Conservation (phyloP, 2,797 vertebrate genomes). For the Sylvilagus floridanus region DNA sequence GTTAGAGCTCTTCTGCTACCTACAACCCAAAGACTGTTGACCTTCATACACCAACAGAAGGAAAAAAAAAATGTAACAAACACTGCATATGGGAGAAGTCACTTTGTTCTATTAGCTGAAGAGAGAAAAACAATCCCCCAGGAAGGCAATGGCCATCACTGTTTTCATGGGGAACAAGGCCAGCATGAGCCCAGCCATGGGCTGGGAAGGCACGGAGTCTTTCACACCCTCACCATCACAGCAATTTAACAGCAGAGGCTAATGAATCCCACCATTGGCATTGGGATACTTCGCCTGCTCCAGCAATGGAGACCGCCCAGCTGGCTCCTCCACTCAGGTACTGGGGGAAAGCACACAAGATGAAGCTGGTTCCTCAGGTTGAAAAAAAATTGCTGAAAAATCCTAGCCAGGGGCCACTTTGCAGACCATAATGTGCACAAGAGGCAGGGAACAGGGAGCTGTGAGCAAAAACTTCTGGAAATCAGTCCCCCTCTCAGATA, state of each 20-base stretch:
- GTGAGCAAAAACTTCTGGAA: conserved; percentile 12
- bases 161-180: background rate
- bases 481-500: background rate
- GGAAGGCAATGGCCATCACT: background rate
- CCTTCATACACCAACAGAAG: background rate
- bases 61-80: background rate
- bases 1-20: background rate
- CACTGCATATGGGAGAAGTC: background rate
- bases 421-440: background rate
- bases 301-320: conserved; percentile 47
- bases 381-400: conserved; percentile 61
- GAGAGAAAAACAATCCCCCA: background rate
- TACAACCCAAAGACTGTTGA: background rate
- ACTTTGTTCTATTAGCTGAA: background rate
- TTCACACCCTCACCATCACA: conserved; percentile 23
- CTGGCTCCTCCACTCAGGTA: conserved; percentile 51
- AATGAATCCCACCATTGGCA: conserved; percentile 55
- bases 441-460: conserved; percentile 20
- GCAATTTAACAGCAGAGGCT: conserved; percentile 60
- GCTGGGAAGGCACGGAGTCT: conserved; percentile 19
- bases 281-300: conserved; percentile 27
- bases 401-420: conserved; percentile 51
- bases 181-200: background rate
- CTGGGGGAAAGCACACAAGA: background rate
- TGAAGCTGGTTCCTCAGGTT: conserved; percentile 26